Evolutionary conservation across 2,888 invertebrate species (phyloP), one percentile per base, ranked within the genome.

Genomic region (Aspidiotus rigidus): DNA sequence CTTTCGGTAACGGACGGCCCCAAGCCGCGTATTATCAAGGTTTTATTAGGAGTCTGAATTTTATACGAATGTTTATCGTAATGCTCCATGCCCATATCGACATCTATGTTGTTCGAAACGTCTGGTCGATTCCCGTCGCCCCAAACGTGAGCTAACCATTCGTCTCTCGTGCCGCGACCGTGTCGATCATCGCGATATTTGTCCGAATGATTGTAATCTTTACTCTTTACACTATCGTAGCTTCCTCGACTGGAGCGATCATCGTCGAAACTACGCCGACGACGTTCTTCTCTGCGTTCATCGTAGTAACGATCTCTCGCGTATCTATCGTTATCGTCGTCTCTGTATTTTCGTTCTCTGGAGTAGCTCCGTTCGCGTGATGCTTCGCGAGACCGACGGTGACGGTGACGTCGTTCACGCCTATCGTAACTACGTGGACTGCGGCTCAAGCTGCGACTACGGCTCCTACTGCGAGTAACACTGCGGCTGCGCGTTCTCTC

Each of bases 1-100:
- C 86, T 86, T 78, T 89, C 88, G 13, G 87, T 86, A 72, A 88
- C 85, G 77, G 88, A 87, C 74, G 86, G 84, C 39, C 87, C 86
- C 70, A 89, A 79, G 69, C 88, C 88, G 74, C 87, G 81, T 72
- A 89, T 86, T 81, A 89, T 87, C 69, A 89, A 86, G 70, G 88
- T 89, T 77, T 86, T 86, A 75, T 84, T 83, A 1, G 85, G 85
- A 53, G 81, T 80, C 76, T 83, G 82, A 67, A 80, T 80, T 73
- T 81, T 81, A 76, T 83, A 83, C n/a, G 74, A 73, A 57, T 72
- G 73, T 9, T 73, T 69, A 62, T 74, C 74, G 60, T 73, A 74
- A 15, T 72, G 69, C 63, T 71, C 64, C 10, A 16, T 15, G 11
- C 54, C 53, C 11, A 8, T 15, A 53, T 53, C 39, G n/a, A 17